Conservation (phyloP, 2,888 invertebrate species). For the Cryptus armator region DNA sequence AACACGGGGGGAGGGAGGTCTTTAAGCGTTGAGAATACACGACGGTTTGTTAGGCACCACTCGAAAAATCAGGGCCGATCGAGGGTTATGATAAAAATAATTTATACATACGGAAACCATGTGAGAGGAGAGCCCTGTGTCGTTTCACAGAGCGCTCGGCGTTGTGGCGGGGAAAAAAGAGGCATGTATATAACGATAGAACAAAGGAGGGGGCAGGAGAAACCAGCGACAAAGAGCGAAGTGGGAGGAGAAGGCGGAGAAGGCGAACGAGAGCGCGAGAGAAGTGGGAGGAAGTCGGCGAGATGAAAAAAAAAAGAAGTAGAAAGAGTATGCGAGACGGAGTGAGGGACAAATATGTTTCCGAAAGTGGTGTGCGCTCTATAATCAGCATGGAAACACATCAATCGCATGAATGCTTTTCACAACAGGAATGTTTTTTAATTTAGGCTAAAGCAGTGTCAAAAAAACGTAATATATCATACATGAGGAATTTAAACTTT, state of each 20-base stretch:
- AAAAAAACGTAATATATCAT: neutral
- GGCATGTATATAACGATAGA: conserved; percentile 23
- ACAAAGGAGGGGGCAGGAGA: conserved; percentile 42
- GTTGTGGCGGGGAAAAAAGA: conserved; percentile 59
- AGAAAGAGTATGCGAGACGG: conserved; percentile 41
- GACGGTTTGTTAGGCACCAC: conserved; percentile 44
- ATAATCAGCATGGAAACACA: conserved; percentile 57
- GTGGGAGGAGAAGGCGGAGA: conserved; percentile 9
- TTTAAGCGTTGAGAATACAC: neutral
- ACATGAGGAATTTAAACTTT: neutral
- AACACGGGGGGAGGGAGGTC: neutral
- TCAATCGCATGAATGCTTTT: neutral
- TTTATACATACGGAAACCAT: conserved; percentile 74
- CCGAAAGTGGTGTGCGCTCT: conserved; percentile 54
- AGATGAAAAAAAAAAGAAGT: conserved; percentile 29
- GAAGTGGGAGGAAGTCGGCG: conserved; percentile 56
- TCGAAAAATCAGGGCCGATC: conserved; percentile 59
- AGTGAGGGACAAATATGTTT: conserved; percentile 45
- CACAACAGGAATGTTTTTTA: neutral
- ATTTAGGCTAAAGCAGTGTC: neutral
- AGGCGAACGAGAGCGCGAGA: conserved; percentile 35
- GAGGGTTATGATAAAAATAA: conserved; percentile 75
- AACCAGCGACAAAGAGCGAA: conserved; percentile 51
- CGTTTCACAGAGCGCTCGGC: conserved; percentile 51
- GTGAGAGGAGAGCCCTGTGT: conserved; percentile 34